Evolutionary conservation across 2,797 vertebrate genomes (phyloP).

Genomic region (Aldrovandia affinis): DNA sequence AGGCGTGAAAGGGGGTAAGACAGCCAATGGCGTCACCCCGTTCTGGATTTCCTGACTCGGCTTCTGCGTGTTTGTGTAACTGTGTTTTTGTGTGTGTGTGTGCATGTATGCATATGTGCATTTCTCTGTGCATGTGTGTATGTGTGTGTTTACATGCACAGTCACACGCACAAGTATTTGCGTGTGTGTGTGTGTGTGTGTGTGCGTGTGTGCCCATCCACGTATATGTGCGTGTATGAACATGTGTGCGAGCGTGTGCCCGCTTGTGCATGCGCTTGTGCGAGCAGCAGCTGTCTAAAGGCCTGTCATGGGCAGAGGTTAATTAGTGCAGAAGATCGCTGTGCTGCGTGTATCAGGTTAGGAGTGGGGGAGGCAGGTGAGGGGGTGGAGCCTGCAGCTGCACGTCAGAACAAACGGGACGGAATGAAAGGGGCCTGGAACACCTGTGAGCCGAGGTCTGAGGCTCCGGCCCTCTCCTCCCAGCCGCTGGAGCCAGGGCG

Average conservation of each 20-base stretch:
- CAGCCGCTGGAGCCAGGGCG: too few species aligned
- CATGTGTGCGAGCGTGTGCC: constrained; percentile 25
- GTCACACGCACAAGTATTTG: not conserved
- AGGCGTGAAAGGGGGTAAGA: not conserved
- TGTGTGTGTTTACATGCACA: not conserved
- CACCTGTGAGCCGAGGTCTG: not conserved
- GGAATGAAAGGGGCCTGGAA: constrained; percentile 60
- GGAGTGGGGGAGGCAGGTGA: constrained; percentile 73
- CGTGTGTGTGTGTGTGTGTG: not conserved
- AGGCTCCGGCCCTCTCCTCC: not conserved
- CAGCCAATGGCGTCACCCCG: not conserved
- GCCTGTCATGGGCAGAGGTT: constrained; percentile 68
- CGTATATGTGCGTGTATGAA: constrained; percentile 35
- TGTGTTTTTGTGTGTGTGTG: not conserved
- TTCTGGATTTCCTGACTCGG: not conserved
- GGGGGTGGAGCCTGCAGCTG: constrained; percentile 69
- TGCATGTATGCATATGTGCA: constrained; percentile 29
- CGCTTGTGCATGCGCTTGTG: constrained; percentile 34
- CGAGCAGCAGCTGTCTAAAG: constrained; percentile 72
- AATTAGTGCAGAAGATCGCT: constrained; percentile 84
- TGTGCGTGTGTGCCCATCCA: not conserved
- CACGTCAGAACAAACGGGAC: constrained; percentile 67
- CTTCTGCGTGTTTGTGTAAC: not conserved
- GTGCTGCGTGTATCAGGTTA: constrained; percentile 72
- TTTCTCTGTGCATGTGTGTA: constrained; percentile 19